These are phyloP conservation scores for Pollachius pollachius DNA, from an alignment of 2,113 vertebrate species.

Conservation along the genomic window DNA sequence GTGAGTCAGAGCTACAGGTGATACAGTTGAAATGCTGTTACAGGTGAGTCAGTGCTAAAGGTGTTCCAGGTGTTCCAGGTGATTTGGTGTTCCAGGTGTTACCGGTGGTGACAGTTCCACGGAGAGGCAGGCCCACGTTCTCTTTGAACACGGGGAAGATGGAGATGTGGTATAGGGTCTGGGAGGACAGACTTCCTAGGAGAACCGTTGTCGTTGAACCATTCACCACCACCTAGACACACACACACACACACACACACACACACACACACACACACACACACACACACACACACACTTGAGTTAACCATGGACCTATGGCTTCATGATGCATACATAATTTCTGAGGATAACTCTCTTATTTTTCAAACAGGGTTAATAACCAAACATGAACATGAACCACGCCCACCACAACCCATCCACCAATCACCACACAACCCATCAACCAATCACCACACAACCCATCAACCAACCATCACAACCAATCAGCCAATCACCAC, in stretches of 20 bases:
- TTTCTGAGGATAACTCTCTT: background rate
- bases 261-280: background rate
- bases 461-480: no score
- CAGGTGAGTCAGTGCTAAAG: no score
- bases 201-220: conserved; percentile 68
- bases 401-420: background rate
- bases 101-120: conserved; percentile 85
- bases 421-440: no score
- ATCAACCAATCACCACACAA: no score
- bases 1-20: no score
- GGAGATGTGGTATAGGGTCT: conserved; percentile 83
- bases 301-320: no score
- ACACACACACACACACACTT: conserved; percentile 64
- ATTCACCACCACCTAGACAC: conserved; percentile 77
- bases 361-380: no score
- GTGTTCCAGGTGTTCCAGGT: no score
- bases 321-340: no score
- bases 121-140: conserved; percentile 72
- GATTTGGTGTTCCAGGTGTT: background rate
- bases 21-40: no score
- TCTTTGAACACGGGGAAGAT: conserved; percentile 81
- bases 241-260: conserved; percentile 7
- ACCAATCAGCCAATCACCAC: no score
- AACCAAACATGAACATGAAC: no score
- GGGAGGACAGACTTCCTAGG: conserved; percentile 79